phyloP scores from a whole-genome alignment of 2,888 invertebrate species.

The Cheilosia soror region DNA sequence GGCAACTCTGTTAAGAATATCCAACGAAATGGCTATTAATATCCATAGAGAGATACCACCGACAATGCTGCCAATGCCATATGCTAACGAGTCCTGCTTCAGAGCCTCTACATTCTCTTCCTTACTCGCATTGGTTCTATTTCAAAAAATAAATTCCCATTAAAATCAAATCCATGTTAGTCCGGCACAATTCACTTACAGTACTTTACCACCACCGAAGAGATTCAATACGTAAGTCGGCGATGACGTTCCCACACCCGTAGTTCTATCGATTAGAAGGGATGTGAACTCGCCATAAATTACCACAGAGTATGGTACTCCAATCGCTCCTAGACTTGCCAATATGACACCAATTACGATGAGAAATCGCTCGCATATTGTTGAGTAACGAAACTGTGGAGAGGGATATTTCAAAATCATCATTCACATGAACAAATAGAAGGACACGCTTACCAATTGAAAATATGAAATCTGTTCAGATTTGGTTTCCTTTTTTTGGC shows the following conservation, averaged over 20 bases:
- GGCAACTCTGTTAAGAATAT: constrained; percentile 87
- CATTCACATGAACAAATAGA: too few relatives aligned
- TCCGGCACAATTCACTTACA: constrained; percentile 84
- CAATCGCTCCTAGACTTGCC: constrained; percentile 86
- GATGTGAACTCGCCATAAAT: constrained; percentile 90
- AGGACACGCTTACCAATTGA: constrained; percentile 79
- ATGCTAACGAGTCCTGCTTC: constrained; percentile 87
- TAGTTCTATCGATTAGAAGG: constrained; percentile 87
- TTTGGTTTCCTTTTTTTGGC: not conserved
- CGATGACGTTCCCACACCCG: constrained; percentile 85
- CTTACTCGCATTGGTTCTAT: constrained; percentile 84
- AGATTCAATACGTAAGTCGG: constrained; percentile 85
- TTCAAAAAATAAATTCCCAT: constrained; percentile 34
- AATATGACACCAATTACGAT: constrained; percentile 85
- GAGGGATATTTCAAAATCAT: not conserved
- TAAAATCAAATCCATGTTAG: not conserved
- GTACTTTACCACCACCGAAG: constrained; percentile 87
- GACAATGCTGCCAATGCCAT: constrained; percentile 86
- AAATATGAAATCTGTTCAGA: constrained; percentile 73
- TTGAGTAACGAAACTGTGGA: constrained; percentile 86
- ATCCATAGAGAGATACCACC: constrained; percentile 86
- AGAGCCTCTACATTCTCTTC: constrained; percentile 86
- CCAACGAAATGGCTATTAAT: constrained; percentile 86
- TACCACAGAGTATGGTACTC: constrained; percentile 88
- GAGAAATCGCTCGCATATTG: constrained; percentile 85